Conservation (phyloP, 2,797 vertebrate genomes). For the Acanthiza pusilla region DNA sequence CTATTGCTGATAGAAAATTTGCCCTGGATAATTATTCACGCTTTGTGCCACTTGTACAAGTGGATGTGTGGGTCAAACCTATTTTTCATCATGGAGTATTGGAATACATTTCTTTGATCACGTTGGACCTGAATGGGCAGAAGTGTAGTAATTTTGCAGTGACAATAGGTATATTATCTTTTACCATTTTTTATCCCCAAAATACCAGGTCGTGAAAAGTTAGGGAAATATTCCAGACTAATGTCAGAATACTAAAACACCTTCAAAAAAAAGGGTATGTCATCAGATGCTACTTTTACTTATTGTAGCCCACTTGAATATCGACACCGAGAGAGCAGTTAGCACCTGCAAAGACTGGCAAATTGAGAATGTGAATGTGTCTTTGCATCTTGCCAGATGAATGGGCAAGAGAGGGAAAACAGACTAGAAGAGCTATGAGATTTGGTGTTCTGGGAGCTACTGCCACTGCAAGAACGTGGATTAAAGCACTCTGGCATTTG, state of each 20-base stretch:
- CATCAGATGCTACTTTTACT: not conserved
- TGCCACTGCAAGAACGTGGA: not conserved
- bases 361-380: not conserved
- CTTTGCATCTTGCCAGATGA: not conserved
- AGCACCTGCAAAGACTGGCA: not conserved
- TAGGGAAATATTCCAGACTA: not conserved
- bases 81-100: not conserved
- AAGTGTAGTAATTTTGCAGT: not conserved
- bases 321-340: not conserved
- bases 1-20: not conserved
- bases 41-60: not conserved
- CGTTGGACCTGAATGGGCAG: not conserved
- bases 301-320: not conserved
- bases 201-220: not conserved
- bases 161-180: not conserved
- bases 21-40: not conserved
- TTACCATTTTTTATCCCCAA: not conserved
- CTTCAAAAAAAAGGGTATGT: not conserved
- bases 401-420: not conserved
- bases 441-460: not conserved
- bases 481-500: not conserved
- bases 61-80: not conserved
- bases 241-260: not conserved
- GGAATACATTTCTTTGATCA: not conserved
- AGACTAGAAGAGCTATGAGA: not conserved